phyloP scores from a whole-genome alignment of 2,113 vertebrate species.

The Atlantisia rogersi region DNA sequence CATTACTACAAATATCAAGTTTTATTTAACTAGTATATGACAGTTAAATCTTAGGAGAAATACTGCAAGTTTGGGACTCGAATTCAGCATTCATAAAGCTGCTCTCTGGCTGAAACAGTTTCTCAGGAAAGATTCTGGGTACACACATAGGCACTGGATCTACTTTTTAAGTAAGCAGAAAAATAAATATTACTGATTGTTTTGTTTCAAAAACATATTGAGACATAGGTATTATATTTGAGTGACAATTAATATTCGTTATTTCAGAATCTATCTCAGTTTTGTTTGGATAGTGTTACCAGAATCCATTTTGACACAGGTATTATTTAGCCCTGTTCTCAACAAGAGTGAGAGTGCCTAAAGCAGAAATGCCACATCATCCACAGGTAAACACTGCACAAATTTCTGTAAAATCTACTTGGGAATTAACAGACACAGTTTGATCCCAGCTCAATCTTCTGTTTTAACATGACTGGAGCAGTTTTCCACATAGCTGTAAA shows the following conservation, averaged over 20 bases:
- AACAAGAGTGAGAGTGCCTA: not conserved
- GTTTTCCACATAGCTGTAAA: constrained; percentile 3
- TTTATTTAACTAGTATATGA: not conserved
- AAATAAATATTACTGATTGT: not conserved
- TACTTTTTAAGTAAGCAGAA: not conserved
- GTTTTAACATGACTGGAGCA: not conserved
- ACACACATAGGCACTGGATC: not conserved
- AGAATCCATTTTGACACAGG: not conserved
- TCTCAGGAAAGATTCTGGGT: not conserved
- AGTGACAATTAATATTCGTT: not conserved
- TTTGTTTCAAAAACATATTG: not conserved
- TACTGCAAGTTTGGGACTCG: not conserved
- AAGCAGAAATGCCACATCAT: not conserved
- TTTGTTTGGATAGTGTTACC: not conserved
- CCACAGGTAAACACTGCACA: not conserved
- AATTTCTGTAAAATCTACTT: not conserved
- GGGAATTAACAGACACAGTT: not conserved
- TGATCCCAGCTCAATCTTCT: not conserved
- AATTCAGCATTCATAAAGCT: not conserved
- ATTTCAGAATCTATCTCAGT: not conserved
- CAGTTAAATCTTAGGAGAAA: not conserved
- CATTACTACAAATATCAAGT: not conserved
- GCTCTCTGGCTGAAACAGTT: not conserved
- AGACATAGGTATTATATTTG: not conserved
- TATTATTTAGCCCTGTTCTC: not conserved